These are phyloP conservation scores for Garra rufa DNA, from an alignment of 2,113 vertebrate genomes.

Conservation along the genomic window DNA sequence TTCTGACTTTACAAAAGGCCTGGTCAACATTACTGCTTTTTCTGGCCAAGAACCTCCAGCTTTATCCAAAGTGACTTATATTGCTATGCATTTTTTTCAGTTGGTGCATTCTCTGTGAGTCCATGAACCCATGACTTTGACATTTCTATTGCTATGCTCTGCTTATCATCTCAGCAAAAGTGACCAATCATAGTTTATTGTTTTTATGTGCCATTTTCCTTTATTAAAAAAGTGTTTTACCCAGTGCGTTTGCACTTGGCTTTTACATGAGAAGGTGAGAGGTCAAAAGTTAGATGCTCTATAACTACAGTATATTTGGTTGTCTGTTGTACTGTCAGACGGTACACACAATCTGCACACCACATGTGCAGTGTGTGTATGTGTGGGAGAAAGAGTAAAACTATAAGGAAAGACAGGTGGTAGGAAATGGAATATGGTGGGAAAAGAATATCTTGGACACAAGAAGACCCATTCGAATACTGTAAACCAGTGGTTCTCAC, in stretches of 20 bases:
- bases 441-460: slow-evolving; percentile 22
- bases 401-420: slow-evolving; percentile 20
- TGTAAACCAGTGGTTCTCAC: not conserved
- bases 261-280: not conserved
- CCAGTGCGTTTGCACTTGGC: not conserved
- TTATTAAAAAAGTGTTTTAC: not conserved
- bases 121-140: not conserved
- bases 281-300: not conserved
- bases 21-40: not conserved
- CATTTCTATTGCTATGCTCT: not conserved
- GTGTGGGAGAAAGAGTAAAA: not conserved
- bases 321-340: not conserved
- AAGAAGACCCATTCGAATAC: not conserved
- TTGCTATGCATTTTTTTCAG: not conserved
- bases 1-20: not conserved
- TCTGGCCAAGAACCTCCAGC: not conserved
- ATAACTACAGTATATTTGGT: not conserved
- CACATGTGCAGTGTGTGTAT: slow-evolving; percentile 44
- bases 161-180: not conserved
- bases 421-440: slow-evolving; percentile 18
- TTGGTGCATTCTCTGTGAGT: not conserved
- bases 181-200: not conserved
- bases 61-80: not conserved
- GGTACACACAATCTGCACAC: slow-evolving; percentile 37
- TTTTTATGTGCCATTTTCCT: not conserved